Base-by-base conservation (phyloP, 2,888 invertebrate species). In the Neoaliturus tenellus region DNA sequence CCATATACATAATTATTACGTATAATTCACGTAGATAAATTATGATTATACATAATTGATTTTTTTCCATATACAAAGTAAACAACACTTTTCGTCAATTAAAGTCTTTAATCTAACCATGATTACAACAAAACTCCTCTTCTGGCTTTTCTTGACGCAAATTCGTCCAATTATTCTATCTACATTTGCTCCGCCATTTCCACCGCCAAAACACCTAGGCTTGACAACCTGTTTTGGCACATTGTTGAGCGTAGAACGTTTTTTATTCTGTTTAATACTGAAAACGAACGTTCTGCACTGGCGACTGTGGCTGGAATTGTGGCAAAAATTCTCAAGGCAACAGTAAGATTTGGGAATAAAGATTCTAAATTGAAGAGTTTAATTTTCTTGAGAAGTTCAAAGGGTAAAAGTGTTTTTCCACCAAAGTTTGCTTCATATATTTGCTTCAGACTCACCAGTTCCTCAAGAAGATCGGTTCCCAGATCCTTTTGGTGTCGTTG, bases 241-340 rank as follows among this genome's bases (percentile, higher is more conserved):
- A 81, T 67, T 81, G 62, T 81, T 67, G 41, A 67, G 62, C 81
- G 81, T 5, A 81, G 10, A 35, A 62, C 67, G 81, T 35, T 62
- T 48, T 80, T 48, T 10, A 80, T 17, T 35, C 62, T 8, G 25
- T 81, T 67, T n/a, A 69, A 31, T 8, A 35, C n/a, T 5, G 69
- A 69, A 17, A 69, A 69, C 12, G 69, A 69, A n/a, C 69, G 69
- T 17, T 81, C 81, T 35, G 62, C 62, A 23, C 67, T 81, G 12
- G 69, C 67, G 10, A 67, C 69, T 81, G 81, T 81, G 14, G 81
- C 69, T 14, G 81, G 41, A 14, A 39, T 81, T n/a, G 81, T 67
- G 14, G 35, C 58, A 62, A 67, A 67, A 17, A 80, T 44, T 44
- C 80, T n/a, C 23, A 80, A 12, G 1, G 80, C 80, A 14, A 80